Base-by-base conservation (phyloP, 2,888 invertebrate species). In the Tenthredo scrophulariae region DNA sequence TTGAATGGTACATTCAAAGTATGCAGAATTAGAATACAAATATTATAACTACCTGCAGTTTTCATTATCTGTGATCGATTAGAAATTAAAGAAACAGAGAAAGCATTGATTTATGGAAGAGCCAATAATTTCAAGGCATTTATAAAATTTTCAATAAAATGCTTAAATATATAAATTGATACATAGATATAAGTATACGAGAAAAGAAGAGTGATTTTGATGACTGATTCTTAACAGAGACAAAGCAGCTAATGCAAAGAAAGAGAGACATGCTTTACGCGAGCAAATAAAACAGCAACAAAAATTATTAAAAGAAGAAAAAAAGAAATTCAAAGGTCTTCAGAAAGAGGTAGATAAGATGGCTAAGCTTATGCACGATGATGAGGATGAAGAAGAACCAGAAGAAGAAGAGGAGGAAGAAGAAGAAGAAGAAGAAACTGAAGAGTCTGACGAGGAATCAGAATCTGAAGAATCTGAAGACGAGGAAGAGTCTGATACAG, bases 331-430 rank as follows among this genome's bases (percentile, higher is more conserved):
- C 93, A 97, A 97, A 91, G 96, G 96, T 88, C 93, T 98, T 67
- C 97, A 98, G 92, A 97, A 97, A 88, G 98, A 98, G 94, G 97
- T 97, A 13, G 97, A 97, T 91, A 98, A 98, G 94, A 98, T 98
- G 97, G 97, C 97, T 0, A 96, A 96, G 22, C 95, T 97, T 91
- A 96, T 98, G 96, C 97, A 97, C 89, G 97, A 97, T 89, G 96
- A 95, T 2, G 96, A 96, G 0, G 96, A 96, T 7, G 97, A 96
- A 1, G 96, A 96, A 0, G 96, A 96, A 5, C 96, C 95, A 4
- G 96, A 96, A 50, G 95, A 96, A n/a, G 96, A 96, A 75, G 95
- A 94, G 2, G 96, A 94, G 4, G 94, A 94, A 29, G 94, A 94
- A 18, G 94, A 94, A 33, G 94, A 94, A 37, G 94, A 89, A 50